phyloP scores from a whole-genome alignment of 2,797 vertebrate genomes.

The Acipenser transmontanus region DNA sequence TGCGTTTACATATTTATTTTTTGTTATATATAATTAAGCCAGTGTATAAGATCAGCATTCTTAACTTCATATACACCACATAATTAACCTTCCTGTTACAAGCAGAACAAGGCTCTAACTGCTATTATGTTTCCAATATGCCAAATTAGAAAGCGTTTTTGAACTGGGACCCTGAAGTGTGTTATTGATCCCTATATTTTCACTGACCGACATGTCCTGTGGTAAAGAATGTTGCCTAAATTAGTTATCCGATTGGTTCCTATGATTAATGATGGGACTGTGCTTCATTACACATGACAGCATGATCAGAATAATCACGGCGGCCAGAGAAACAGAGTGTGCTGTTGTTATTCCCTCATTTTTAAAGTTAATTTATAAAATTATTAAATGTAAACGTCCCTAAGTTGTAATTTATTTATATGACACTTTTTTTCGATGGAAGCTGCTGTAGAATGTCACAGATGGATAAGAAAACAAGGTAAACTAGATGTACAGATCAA shows the following conservation, averaged over 20 bases:
- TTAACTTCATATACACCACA: constrained; percentile 38
- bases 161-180: constrained; percentile 56
- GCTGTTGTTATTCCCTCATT: constrained; percentile 61
- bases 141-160: constrained; percentile 51
- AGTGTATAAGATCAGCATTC: constrained; percentile 23
- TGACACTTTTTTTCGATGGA: constrained; percentile 77
- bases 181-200: constrained; percentile 79
- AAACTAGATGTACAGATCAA: constrained; percentile 85
- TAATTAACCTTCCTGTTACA: constrained; percentile 46
- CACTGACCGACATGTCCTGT: constrained; percentile 76
- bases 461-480: constrained; percentile 85
- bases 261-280: constrained; percentile 80
- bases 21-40: constrained; percentile 38
- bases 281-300: constrained; percentile 83
- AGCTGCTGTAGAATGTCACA: constrained; percentile 83
- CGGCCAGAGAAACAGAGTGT: constrained; percentile 48
- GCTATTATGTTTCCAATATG: constrained; percentile 48
- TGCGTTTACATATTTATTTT: neutral
- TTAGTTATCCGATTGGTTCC: constrained; percentile 86
- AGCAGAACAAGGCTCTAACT: constrained; percentile 36
- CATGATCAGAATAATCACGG: constrained; percentile 75
- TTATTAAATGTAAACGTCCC: constrained; percentile 75
- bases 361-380: constrained; percentile 85
- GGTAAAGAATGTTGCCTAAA: constrained; percentile 86
- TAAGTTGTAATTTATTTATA: constrained; percentile 79